Conservation (phyloP, 2,797 vertebrate species). For the Labeo calbasu region DNA sequence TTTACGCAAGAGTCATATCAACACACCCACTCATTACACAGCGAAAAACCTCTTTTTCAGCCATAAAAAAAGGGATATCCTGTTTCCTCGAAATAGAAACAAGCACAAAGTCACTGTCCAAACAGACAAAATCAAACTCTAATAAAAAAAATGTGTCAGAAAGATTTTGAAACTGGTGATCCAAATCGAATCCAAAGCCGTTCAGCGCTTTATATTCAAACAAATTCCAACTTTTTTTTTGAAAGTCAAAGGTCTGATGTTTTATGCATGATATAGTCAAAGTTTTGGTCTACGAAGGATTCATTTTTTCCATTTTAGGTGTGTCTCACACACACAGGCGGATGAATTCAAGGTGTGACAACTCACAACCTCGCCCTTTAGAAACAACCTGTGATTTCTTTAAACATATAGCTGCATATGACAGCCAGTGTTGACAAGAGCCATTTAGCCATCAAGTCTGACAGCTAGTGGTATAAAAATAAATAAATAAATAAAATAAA, state of each 20-base stretch:
- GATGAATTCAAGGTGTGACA: constrained; percentile 29
- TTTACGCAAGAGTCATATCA: constrained; percentile 38
- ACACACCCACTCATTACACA: constrained; percentile 38
- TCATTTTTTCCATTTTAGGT: background rate
- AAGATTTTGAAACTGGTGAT: background rate
- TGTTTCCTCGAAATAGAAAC: constrained; percentile 51
- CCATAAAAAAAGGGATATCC: constrained; percentile 51
- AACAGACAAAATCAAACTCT: constrained; percentile 33
- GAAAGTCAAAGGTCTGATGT: background rate
- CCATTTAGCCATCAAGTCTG: constrained; percentile 20
- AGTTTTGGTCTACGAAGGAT: background rate
- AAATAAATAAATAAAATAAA: constrained; percentile 20
- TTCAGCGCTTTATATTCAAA: background rate
- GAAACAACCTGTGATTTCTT: constrained; percentile 34
- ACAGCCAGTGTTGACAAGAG: constrained; percentile 9
- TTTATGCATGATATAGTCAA: background rate
- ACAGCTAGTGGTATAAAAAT: constrained; percentile 20
- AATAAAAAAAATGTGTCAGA: constrained; percentile 28
- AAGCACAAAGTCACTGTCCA: constrained; percentile 35
- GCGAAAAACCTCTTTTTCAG: constrained; percentile 4
- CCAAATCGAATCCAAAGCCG: background rate
- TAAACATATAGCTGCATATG: constrained; percentile 30
- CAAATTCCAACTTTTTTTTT: background rate
- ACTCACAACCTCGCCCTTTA: constrained; percentile 30
- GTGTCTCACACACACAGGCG: background rate